These are phyloP conservation scores for Eugnorisma glareosa DNA, from an alignment of 2,888 invertebrate genomes.

Conservation along the genomic window DNA sequence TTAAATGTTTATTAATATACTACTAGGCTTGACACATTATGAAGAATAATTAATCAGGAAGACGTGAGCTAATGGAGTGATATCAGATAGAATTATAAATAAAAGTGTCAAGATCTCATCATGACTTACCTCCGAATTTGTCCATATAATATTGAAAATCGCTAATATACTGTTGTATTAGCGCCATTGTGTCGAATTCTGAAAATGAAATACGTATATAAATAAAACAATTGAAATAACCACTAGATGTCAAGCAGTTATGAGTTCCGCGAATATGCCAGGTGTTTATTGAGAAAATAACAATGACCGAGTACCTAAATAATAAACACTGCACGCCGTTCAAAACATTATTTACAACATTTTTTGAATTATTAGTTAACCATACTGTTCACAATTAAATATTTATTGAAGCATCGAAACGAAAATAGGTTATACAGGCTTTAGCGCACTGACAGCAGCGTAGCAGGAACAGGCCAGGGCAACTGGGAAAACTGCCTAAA, in stretches of 20 bases:
- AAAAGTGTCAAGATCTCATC: slow-evolving; percentile 26
- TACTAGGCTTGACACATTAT: neutral
- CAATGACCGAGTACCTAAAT: slow-evolving; percentile 39
- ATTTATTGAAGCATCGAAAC: slow-evolving; percentile 49
- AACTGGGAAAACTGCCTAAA: slow-evolving; percentile 41
- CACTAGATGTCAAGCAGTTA: slow-evolving; percentile 59
- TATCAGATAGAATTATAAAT: neutral
- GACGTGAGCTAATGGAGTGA: slow-evolving; percentile 16
- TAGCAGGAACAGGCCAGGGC: slow-evolving; percentile 31
- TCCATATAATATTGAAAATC: slow-evolving; percentile 95
- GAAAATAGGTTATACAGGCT: slow-evolving; percentile 71
- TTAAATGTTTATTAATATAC: neutral
- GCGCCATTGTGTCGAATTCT: slow-evolving; percentile 93
- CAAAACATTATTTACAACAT: slow-evolving; percentile 48
- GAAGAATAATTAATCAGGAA: slow-evolving; percentile 15
- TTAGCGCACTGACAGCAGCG: slow-evolving; percentile 64
- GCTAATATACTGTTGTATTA: slow-evolving; percentile 95
- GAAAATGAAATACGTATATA: slow-evolving; percentile 77
- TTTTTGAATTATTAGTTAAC: slow-evolving; percentile 35
- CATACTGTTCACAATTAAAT: slow-evolving; percentile 42
- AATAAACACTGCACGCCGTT: slow-evolving; percentile 38
- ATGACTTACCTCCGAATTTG: slow-evolving; percentile 94
- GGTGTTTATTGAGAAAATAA: slow-evolving; percentile 30
- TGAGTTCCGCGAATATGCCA: slow-evolving; percentile 39
- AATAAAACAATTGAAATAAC: slow-evolving; percentile 69